These are phyloP conservation scores for Eulemur macaco DNA, from an alignment of 2,113 vertebrate genomes.

Conservation along the genomic window DNA sequence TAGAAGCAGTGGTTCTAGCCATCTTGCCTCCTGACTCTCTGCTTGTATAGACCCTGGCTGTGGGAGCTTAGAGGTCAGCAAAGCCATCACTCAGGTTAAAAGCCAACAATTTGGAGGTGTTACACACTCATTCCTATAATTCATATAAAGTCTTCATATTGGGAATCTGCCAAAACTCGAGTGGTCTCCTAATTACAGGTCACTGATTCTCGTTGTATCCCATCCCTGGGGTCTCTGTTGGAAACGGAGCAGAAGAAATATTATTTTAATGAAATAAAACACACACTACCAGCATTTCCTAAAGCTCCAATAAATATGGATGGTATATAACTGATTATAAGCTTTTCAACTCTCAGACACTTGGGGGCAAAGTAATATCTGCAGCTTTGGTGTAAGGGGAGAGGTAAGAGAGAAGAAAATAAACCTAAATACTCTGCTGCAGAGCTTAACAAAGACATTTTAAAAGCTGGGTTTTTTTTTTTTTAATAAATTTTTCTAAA, in stretches of 20 bases:
- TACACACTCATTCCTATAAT: neutral
- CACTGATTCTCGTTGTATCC: neutral
- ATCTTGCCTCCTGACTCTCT: neutral
- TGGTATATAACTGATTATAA: neutral
- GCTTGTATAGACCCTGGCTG: neutral
- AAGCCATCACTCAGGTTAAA: neutral
- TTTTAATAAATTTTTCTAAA: neutral
- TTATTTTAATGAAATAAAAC: conserved; percentile 11
- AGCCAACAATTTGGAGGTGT: neutral
- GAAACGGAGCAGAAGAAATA: neutral
- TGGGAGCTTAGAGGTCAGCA: neutral
- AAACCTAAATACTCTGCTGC: neutral
- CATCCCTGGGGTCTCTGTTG: neutral
- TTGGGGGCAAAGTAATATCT: neutral
- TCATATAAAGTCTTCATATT: neutral
- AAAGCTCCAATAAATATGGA: neutral
- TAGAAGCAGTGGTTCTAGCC: neutral
- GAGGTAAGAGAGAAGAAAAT: neutral
- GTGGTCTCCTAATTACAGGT: neutral
- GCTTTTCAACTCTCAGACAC: neutral
- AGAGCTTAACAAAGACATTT: neutral
- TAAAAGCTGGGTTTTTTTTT: neutral
- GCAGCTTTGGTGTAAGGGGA: neutral
- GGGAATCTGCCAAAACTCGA: neutral
- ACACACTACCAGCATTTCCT: neutral